These are phyloP conservation scores for Oryzias melastigma DNA, from an alignment of 2,113 vertebrate genomes.

Conservation along the genomic window DNA sequence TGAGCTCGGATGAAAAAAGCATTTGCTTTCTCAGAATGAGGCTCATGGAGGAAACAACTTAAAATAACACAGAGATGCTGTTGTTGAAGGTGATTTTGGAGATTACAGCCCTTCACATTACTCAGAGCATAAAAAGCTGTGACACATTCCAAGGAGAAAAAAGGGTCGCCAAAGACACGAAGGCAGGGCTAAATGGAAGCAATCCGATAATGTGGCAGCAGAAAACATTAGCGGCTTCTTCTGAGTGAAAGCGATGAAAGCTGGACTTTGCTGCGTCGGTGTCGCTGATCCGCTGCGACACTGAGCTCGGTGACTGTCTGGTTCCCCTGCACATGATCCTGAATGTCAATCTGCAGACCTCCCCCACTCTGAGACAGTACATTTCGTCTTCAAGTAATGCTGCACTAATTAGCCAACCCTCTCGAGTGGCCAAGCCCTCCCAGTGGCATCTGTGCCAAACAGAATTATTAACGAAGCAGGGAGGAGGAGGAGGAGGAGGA, in stretches of 20 bases:
- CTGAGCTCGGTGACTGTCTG: slow-evolving; percentile 51
- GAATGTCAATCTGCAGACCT: slow-evolving; percentile 62
- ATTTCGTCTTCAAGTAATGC: slow-evolving; percentile 50
- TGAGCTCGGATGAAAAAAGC: slow-evolving; percentile 19
- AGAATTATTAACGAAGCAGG: slow-evolving; percentile 68
- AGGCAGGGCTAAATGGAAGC: background rate
- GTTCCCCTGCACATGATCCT: slow-evolving; percentile 46
- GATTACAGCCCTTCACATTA: slow-evolving; percentile 10
- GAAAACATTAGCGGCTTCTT: slow-evolving; percentile 18
- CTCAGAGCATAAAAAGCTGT: slow-evolving; percentile 10
- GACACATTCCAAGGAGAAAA: slow-evolving; percentile 6
- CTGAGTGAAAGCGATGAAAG: slow-evolving; percentile 26
- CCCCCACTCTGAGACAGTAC: slow-evolving; percentile 51
- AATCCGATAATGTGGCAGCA: slow-evolving; percentile 14
- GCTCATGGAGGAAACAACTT: slow-evolving; percentile 23
- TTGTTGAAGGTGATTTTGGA: slow-evolving; percentile 21
- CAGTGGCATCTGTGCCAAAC: slow-evolving; percentile 65
- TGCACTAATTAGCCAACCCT: slow-evolving; percentile 67
- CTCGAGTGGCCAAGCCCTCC: slow-evolving; percentile 57
- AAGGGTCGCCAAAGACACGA: slow-evolving; percentile 3
- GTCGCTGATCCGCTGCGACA: slow-evolving; percentile 34
- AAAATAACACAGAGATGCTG: slow-evolving; percentile 19
- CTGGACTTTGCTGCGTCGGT: slow-evolving; percentile 16
- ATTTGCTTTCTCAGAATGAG: slow-evolving; percentile 32
- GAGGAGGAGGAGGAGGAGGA: slow-evolving; percentile 27